Base-by-base conservation (phyloP, 2,888 invertebrate genomes). In the Ectobius pallidus region DNA sequence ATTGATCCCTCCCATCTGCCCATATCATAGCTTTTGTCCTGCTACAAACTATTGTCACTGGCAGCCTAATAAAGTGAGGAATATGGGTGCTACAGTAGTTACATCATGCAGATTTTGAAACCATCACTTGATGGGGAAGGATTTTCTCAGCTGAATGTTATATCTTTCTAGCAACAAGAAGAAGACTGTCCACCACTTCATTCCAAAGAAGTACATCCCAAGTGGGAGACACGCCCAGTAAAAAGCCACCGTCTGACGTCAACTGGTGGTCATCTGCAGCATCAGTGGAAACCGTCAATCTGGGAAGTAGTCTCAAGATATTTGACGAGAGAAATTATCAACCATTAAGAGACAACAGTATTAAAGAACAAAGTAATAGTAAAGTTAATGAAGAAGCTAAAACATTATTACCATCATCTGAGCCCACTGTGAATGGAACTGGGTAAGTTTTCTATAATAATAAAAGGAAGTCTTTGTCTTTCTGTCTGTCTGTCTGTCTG, bases 231-330 rank as follows among this genome's bases (percentile, higher is more conserved):
- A 18, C 4, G 2, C 4, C 44, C 16, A 42, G 14, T 14, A 11
- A 16, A 74, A 72, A 69, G 6, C 14, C 44, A 77, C 85, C 32
- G 20, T 32, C 32, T 30, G 30, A 14, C 0, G 27, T 62, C 32
- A 68, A 85, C 77, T 87, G 87, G 87, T 88, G 87, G 87, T 34
- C 34, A 9, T 86, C 86, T 80, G 85, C 86, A 16, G 78, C 78
- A 9, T 80, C 81, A 77, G 81, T 86, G 76, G 87, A 88, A 79
- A 80, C 80, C 0, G 83, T 88, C 4, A 86, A 89, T 81, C 83
- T 89, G 71, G 87, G 87, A 44, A 89, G 89, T 78, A 88, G 88
- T 11, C 83, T 86, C n/a, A 86, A 87, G 75, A 86, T 89, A 76
- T 88, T 89, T 75, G 83, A 86, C n/a, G 84, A 83, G 32, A 63